These are phyloP conservation scores for Plectrocnemia conspersa DNA, from an alignment of 1,140 invertebrate genomes.

Conservation along the genomic window DNA sequence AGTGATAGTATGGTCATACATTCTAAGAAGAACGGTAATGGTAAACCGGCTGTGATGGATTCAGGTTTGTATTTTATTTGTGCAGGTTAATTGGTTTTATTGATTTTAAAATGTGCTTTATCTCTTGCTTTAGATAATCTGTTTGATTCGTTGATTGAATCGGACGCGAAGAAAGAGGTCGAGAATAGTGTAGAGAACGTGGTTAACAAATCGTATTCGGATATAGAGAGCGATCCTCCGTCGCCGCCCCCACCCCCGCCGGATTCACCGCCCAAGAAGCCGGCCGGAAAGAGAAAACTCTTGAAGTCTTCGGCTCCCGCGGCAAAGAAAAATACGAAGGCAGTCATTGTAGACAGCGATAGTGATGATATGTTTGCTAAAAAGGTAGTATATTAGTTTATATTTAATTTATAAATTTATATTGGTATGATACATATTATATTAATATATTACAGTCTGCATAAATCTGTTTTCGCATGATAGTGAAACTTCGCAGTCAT, in stretches of 20 bases:
- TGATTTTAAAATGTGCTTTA: neutral
- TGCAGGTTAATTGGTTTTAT: neutral
- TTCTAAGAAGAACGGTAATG: slow-evolving; percentile 40
- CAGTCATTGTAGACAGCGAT: slow-evolving; percentile 42
- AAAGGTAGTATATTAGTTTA: too few species aligned
- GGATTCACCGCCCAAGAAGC: slow-evolving; percentile 40
- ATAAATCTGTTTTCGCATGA: too few species aligned
- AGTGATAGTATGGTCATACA: slow-evolving; percentile 38
- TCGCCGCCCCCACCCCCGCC: slow-evolving; percentile 19
- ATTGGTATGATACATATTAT: too few species aligned
- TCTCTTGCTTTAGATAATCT: slow-evolving; percentile 42
- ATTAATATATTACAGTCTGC: too few species aligned
- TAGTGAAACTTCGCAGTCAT: too few species aligned
- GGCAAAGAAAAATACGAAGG: slow-evolving; percentile 44
- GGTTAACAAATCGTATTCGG: slow-evolving; percentile 39
- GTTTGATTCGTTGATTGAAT: slow-evolving; percentile 50
- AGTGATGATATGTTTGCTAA: slow-evolving; percentile 46
- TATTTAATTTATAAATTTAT: too few species aligned
- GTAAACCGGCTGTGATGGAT: slow-evolving; percentile 48
- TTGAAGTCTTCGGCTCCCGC: slow-evolving; percentile 38
- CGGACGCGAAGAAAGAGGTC: slow-evolving; percentile 36
- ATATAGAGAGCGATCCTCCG: slow-evolving; percentile 37
- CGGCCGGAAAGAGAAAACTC: slow-evolving; percentile 43
- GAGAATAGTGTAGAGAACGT: slow-evolving; percentile 38
- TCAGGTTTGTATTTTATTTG: slow-evolving; percentile 38